Percentiles rank a stretch among this genome's conserved stretches.
Evolutionary conservation across 2,888 invertebrate genomes (phyloP).

Genomic region (Chesias legatella): DNA sequence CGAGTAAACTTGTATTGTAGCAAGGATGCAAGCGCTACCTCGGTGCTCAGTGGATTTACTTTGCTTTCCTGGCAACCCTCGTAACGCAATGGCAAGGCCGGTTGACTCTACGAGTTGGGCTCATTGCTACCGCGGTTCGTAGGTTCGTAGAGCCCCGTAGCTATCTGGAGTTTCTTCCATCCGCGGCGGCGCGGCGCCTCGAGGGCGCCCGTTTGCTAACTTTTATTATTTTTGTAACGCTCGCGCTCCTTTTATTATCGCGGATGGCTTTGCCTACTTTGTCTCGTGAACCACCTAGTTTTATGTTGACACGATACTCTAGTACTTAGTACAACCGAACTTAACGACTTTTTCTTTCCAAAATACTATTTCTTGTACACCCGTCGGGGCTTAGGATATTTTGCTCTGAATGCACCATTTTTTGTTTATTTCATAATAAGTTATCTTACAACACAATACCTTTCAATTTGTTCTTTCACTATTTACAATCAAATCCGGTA

Average conservation of each 20-base stretch:
- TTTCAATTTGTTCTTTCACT: too few species aligned
- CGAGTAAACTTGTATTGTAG: too few species aligned
- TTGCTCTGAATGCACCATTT: not conserved
- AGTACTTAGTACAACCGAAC: conserved; percentile 25
- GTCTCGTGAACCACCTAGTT: conserved; percentile 39
- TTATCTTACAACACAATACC: too few species aligned
- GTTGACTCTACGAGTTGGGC: too few species aligned
- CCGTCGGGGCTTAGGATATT: conserved; percentile 1
- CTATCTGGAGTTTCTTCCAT: conserved; percentile 29
- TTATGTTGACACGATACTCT: conserved; percentile 22
- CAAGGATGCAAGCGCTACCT: too few species aligned
- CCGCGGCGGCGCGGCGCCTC: conserved; percentile 51
- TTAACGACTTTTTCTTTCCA: conserved; percentile 22
- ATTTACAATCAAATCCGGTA: too few species aligned
- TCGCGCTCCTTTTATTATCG: conserved; percentile 61
- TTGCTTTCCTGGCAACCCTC: too few species aligned
- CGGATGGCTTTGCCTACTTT: conserved; percentile 50
- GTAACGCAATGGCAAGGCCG: too few species aligned
- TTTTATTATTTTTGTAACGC: conserved; percentile 71
- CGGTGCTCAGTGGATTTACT: too few species aligned
- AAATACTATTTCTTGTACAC: conserved; percentile 15
- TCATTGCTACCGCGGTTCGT: too few species aligned
- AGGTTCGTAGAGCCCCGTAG: conserved; percentile 19
- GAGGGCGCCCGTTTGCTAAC: conserved; percentile 57
- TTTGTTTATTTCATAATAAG: conserved; percentile 1